A percentile compares a stretch with the other conserved stretches of the same genome.
These are phyloP conservation scores for Zaprionus ghesquierei DNA, from an alignment of 1,140 invertebrate species.

Conservation along the genomic window DNA sequence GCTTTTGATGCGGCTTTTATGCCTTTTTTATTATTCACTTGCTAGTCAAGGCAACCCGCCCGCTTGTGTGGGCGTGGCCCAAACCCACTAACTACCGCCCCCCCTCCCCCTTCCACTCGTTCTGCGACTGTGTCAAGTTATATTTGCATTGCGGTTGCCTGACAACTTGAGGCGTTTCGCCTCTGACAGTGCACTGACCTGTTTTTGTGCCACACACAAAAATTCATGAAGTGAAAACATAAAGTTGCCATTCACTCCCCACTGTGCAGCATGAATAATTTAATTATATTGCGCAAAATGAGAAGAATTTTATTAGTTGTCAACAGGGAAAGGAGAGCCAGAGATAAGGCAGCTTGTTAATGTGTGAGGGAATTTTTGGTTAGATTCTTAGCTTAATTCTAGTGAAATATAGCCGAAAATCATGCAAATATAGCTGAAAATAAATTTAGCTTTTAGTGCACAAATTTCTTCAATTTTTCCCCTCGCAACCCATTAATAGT, in stretches of 20 bases:
- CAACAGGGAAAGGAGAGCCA: too few relatives aligned
- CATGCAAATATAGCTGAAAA: too few relatives aligned
- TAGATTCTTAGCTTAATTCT: neutral
- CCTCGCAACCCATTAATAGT: too few relatives aligned
- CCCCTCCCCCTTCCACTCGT: neutral
- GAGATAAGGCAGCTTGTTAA: neutral
- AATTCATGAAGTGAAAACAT: constrained; percentile 26
- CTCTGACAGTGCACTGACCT: constrained; percentile 61
- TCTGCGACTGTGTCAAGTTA: constrained; percentile 24
- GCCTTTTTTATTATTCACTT: constrained; percentile 76
- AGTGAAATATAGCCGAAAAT: too few relatives aligned
- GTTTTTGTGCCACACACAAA: constrained; percentile 46
- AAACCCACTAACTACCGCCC: neutral
- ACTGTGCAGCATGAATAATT: constrained; percentile 29
- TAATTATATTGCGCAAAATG: constrained; percentile 24
- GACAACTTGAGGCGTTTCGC: constrained; percentile 58
- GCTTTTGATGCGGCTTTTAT: constrained; percentile 78
- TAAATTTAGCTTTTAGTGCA: too few relatives aligned
- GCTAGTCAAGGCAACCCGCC: constrained; percentile 26
- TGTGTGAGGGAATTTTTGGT: neutral
- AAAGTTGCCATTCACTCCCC: neutral
- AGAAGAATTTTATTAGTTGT: neutral
- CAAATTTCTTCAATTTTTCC: too few relatives aligned
- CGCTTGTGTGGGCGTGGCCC: neutral
- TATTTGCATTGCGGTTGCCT: constrained; percentile 44